Base-by-base conservation (phyloP, 1,140 invertebrate species). In the Aradophagus sp. region DNA sequence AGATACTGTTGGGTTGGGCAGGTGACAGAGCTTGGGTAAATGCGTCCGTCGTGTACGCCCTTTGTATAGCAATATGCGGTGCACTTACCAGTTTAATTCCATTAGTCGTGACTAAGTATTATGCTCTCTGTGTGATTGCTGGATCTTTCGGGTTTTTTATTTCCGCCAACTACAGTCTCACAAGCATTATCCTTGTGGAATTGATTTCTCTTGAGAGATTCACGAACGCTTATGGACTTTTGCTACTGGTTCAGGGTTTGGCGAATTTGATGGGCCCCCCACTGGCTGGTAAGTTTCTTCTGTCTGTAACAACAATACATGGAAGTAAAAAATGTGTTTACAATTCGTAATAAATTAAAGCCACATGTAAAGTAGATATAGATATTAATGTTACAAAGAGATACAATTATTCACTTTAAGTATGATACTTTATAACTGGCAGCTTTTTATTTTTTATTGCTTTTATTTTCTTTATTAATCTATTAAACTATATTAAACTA, bases 181-280 rank as follows among this genome's bases (percentile, higher is more conserved):
- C 93, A 6, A 93, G 93, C 66, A 93, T 95, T 65, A 95, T 96
- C 48, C 86, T 96, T 16, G 94, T 96, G 13, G 92, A 96, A 76
- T 84, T 95, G 63, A 93, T 95, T 52, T 91, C 93, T 3, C 77
- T 97, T 16, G 95, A 97, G 69, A 88, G 91, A 75, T 96, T 98
- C 77, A 94, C 95, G 0, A 95, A 94, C 76, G 94, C 94, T 2
- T 97, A 97, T 77, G 95, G 96, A 7, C 85, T 97, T 52, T 81
- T 97, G 23, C 84, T 96, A 42, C 86, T 97, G 2, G 93, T 96
- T 45, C 95, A 97, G 83, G 96, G 95, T 2, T 83, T 96, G 26
- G 94, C 93, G 0, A 95, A 96, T 80, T 87, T 97, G 1, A 88
- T 95, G 71, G 95, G 95, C 19, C 93, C 95, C 32, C 94, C 95